These are phyloP conservation scores for Coelopa pilipes DNA, from an alignment of 2,888 invertebrate species.

Conservation along the genomic window DNA sequence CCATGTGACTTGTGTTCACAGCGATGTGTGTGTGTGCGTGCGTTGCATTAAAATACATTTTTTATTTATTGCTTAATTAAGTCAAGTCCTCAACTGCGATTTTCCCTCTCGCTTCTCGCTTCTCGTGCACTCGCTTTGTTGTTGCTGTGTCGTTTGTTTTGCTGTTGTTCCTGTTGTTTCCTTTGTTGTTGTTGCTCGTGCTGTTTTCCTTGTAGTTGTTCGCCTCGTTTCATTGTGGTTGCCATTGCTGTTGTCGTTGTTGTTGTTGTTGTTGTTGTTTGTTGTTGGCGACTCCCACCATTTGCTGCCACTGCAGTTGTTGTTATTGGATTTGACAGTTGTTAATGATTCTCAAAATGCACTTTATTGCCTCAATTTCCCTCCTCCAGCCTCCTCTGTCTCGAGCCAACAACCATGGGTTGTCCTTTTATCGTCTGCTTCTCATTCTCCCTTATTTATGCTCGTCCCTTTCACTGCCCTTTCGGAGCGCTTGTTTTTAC, in stretches of 20 bases:
- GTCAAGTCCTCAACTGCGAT: constrained; percentile 47
- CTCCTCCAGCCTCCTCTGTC: no score
- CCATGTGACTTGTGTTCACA: background rate
- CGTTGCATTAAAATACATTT: constrained; percentile 37
- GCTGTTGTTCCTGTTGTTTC: constrained; percentile 37
- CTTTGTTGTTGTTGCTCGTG: constrained; percentile 24
- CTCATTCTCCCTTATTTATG: no score
- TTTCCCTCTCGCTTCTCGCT: constrained; percentile 10
- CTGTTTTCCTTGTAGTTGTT: no score
- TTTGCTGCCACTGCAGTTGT: constrained; percentile 31
- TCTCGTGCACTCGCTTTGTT: background rate
- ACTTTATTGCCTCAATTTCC: constrained; percentile 26
- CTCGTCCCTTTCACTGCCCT: no score
- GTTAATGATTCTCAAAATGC: constrained; percentile 35
- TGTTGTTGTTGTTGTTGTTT: constrained; percentile 27
- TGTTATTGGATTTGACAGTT: constrained; percentile 8
- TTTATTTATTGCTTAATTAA: constrained; percentile 51
- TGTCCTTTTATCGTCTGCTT: no score
- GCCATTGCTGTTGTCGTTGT: constrained; percentile 1
- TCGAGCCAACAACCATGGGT: no score
- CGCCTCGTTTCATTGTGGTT: constrained; percentile 41
- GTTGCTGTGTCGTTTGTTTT: no score
- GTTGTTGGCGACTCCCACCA: background rate
- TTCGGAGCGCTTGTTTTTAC: no score
- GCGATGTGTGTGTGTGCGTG: constrained; percentile 3